Evolutionary conservation across 2,888 invertebrate genomes (phyloP), one percentile per base, ranked within the genome.

Genomic region (Adelphocoris suturalis): DNA sequence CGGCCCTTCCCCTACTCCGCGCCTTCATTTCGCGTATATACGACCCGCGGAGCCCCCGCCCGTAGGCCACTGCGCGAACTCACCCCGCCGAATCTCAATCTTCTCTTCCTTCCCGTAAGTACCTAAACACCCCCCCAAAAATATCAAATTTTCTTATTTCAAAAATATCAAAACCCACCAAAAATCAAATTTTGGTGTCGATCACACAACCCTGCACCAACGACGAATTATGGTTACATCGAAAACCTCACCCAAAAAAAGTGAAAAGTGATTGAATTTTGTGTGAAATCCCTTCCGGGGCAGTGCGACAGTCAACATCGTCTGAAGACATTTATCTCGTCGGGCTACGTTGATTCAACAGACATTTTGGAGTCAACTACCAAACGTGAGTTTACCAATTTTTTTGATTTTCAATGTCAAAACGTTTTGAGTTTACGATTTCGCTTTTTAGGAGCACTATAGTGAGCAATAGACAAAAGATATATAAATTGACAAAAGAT

Each of bases 11-110:
- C 61, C 82, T 19, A 19, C 48, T 82, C 82, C 52, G 23, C 37
- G 47, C 80, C 80, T 47, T 80, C 55, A 28, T 85, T 85, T 86
- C 75, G 86, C 86, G 86, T 86, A 86, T 86, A 86, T 86, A 86
- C 86, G 86, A 86, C 75, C 86, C 48, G 68, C n/a, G 47, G 75
- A 68, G 37, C 47, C 68, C 86, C 86, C 86, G 86, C 68, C 86
- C 86, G 86, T 75, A 86, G 86, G 86, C 86, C 86, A 86, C 86
- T 86, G 68, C 86, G 86, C 86, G 86, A 86, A 86, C 86, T 86
- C 86, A 86, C 86, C 86, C 86, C 46, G 86, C 47, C 86, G 86
- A 75, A 68, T 48, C 37, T 37, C 61, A 75, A 75, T 47, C 86
- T 16, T 46, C 86, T 86, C 86, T 27, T 75, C 86, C 46, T 86